Base-by-base conservation (phyloP, 2,113 vertebrate species). In the Apeltes quadracus region DNA sequence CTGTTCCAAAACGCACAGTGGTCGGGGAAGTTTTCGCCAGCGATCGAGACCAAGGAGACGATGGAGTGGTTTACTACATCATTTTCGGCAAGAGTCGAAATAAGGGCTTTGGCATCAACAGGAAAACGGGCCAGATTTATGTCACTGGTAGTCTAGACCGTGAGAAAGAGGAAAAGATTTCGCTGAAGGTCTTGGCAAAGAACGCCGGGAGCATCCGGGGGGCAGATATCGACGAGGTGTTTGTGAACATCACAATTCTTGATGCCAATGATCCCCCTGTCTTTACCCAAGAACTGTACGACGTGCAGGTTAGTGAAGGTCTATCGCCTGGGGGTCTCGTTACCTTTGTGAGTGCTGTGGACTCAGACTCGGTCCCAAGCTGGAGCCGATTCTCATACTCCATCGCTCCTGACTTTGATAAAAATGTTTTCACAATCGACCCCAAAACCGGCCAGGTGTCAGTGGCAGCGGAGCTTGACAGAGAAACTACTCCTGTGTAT, bases 341-440 rank as follows among this genome's bases (percentile, higher is more conserved):
- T 71, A 97, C 96, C 0, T 98, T 98, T 0, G 96, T 99, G 72
- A 97, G 95, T 72, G 98, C 98, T 32, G 95, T 96, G 58, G 98
- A 99, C 86, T 96, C 97, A 0, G 98, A 99, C 74, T 99, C 97
- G 7, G 95, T 98, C 57, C 97, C 97, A 20, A 97, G 96, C 89
- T 99, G 97, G 98, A 99, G 96, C 92, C 92, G 96, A 58, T 99
- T 99, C 79, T 97, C 96, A 5, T 99, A 98, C 84, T 95, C 94
- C 67, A 94, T 99, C 2, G 94, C 94, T 27, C 87, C 93, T 18
- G 95, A 96, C 51, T 95, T 95, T 1, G 87, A 96, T 80, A 95
- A 94, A 14, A 93, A 91, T 4, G 93, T 96, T 69, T 99, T 99
- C 78, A 96, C 95, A 16, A 95, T 99, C 81, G 95, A 99, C 61